Conservation (phyloP, 2,113 vertebrate genomes). For the Oreocharis arfaki region DNA sequence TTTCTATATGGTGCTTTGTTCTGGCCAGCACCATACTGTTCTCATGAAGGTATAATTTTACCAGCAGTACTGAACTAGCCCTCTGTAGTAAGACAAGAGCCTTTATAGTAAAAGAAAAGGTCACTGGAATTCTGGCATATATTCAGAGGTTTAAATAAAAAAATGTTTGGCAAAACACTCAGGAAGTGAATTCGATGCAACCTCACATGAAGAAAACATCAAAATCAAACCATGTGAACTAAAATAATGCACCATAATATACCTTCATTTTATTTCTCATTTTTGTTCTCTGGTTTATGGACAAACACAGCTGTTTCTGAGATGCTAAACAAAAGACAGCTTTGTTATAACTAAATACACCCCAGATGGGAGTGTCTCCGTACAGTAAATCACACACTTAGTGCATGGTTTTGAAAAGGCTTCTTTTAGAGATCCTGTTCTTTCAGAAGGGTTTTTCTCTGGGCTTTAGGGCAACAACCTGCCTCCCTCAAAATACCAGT, state of each 20-base stretch:
- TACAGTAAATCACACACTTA: neutral
- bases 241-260: neutral
- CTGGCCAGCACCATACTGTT: neutral
- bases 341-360: constrained; percentile 28
- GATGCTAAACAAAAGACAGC: constrained; percentile 17
- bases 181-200: neutral
- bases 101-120: neutral
- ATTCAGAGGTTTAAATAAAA: neutral
- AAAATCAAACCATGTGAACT: neutral
- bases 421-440: neutral
- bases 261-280: neutral
- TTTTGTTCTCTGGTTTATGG: neutral
- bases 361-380: neutral
- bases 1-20: neutral
- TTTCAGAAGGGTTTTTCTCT: neutral
- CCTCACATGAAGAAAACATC: neutral
- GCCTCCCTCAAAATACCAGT: neutral
- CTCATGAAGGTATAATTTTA: neutral
- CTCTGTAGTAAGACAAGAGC: neutral
- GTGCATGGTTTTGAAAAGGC: neutral
- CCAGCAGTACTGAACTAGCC: neutral
- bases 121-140: neutral
- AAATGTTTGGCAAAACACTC: neutral
- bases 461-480: neutral
- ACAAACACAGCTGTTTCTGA: constrained; percentile 29